Conservation (phyloP, 2,113 vertebrate species). For the Petaurus breviceps region DNA sequence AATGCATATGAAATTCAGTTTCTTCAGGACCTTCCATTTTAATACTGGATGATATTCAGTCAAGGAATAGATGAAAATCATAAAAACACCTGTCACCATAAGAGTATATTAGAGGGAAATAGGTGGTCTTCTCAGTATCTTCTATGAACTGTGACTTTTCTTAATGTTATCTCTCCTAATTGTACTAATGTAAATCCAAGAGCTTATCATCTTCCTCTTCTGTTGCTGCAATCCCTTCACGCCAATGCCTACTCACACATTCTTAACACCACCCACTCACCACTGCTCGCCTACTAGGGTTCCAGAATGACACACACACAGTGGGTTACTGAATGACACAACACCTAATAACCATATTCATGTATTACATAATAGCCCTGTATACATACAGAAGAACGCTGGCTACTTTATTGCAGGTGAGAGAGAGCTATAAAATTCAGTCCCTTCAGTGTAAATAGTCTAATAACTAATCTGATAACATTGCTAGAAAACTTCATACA, state of each 20-base stretch:
- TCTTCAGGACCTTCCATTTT: conserved; percentile 30
- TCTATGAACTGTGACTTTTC: neutral
- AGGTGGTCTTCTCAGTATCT: neutral
- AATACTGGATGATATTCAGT: neutral
- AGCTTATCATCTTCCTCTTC: neutral
- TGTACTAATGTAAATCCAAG: conserved; percentile 39
- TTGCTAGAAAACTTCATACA: neutral
- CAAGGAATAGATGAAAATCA: neutral
- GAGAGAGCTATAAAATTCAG: neutral
- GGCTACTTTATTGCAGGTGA: neutral
- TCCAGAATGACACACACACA: neutral
- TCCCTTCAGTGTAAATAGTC: conserved; percentile 8
- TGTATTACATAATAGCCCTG: neutral
- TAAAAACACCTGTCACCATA: conserved; percentile 19
- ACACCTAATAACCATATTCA: conserved; percentile 9
- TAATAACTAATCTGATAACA: neutral
- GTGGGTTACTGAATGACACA: conserved; percentile 15
- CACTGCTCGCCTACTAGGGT: neutral
- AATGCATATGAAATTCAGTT: conserved; percentile 19
- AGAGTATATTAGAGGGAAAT: conserved; percentile 23
- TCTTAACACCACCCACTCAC: neutral
- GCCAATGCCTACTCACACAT: neutral
- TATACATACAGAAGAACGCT: neutral
- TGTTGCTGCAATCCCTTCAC: conserved; percentile 5
- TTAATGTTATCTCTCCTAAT: conserved; percentile 13